phyloP scores from a whole-genome alignment of 2,113 vertebrate genomes.

The Cnemophilus loriae region DNA sequence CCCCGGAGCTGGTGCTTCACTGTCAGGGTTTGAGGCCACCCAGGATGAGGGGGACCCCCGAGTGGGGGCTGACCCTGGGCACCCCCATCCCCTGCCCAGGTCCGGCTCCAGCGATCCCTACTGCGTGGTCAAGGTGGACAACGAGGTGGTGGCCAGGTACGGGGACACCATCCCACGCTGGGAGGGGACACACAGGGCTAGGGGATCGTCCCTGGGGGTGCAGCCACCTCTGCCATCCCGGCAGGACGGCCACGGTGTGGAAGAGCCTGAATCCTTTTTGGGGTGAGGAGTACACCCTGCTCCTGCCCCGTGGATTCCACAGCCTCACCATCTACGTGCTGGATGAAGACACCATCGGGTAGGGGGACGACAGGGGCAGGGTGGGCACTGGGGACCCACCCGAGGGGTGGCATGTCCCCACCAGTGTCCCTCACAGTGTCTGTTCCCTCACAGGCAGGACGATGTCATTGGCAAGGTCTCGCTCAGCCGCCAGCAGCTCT shows the following conservation, averaged over 20 bases:
- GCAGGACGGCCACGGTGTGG: conserved; percentile 88
- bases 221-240: background rate
- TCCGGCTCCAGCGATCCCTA: conserved; percentile 90
- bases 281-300: conserved; percentile 88
- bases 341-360: conserved; percentile 90
- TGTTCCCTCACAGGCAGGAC: conserved; percentile 75
- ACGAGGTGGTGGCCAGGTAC: conserved; percentile 88
- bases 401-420: background rate
- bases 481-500: conserved; percentile 80
- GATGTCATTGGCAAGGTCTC: conserved; percentile 88
- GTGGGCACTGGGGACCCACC: background rate
- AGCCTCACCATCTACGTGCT: conserved; percentile 85
- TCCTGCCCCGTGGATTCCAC: conserved; percentile 84
- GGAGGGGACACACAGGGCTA: fast-evolving
- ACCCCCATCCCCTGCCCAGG: conserved; percentile 38
- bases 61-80: background rate
- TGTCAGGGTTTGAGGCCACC: fast-evolving
- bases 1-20: fast-evolving
- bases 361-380: background rate
- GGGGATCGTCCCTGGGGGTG: background rate
- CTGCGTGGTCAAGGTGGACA: conserved; percentile 89
- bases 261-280: conserved; percentile 89
- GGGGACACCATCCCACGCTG: fast-evolving
- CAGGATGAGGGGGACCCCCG: too few species aligned
- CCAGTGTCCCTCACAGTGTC: fast-evolving